Base-by-base conservation (phyloP, 1,140 invertebrate species). In the Drosophila funebris region DNA sequence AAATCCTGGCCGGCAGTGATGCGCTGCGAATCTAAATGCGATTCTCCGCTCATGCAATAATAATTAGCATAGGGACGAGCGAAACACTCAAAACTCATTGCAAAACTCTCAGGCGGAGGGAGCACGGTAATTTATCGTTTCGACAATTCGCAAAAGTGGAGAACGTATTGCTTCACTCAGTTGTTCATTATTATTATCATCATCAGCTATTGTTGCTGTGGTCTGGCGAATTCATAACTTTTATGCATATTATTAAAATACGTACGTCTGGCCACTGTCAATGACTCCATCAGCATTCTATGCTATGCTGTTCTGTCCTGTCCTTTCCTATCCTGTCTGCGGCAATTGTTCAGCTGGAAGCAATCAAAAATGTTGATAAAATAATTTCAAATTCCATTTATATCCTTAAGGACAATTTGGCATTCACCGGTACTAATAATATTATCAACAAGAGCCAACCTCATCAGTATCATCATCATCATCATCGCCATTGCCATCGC, bases 361-460 rank as follows among this genome's bases (percentile, higher is more conserved):
- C 83, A 87, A 87, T 88, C 83, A 88, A 83, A 88, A 88, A 88
- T 88, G 78, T 83, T 88, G 83, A 88, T 88, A 88, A 88, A 88
- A 88, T 88, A 83, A 88, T 88, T 88, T 88, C 73, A 88, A 88
- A 87, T 88, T 87, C 79, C 83, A 88, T 87, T 88, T 88, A 83
- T 82, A 83, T 88, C 76, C 83, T 88, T 80, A 88, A 88, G 83
- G 83, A 88, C 83, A 88, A 88, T 88, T 88, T 88, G 83, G 76
- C 82, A 88, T 87, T 87, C 82, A 88, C 83, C 83, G 75, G 62
- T 82, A 72, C 82, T 85, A 85, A 85, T 85, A 85, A 85, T 82
- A 85, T 87, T 85, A 87, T 85, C 82, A 85, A 75, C 82, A 56
- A 39, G 39, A 72, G 57, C 50, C 33, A 20, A 6, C 33, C 8